phyloP scores from a whole-genome alignment of 1,140 invertebrate species.

The Brachionus manjavacas region DNA sequence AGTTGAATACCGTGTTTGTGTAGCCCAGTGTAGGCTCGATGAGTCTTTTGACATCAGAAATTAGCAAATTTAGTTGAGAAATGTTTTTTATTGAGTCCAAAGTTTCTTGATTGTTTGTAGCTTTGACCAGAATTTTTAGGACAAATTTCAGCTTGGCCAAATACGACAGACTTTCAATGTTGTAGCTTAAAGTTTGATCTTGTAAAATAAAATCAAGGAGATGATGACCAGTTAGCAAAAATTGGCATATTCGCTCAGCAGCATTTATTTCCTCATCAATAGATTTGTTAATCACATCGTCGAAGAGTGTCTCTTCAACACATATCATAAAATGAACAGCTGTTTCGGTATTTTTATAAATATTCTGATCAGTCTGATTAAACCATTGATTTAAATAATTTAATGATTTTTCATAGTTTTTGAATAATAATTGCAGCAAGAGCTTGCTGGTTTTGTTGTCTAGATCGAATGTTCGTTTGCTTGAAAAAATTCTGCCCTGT shows the following conservation, averaged over 20 bases:
- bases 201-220: not conserved
- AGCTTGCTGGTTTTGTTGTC: not conserved
- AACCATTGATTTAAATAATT: conserved; percentile 14
- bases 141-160: conserved; percentile 11
- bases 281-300: not conserved
- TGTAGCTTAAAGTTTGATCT: not conserved
- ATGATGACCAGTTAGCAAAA: not conserved
- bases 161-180: not conserved
- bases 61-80: not conserved
- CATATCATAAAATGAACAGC: not conserved
- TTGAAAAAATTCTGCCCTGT: not conserved
- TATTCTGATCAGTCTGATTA: not conserved
- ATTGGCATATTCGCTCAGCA: not conserved
- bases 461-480: not conserved
- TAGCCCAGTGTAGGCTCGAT: not conserved
- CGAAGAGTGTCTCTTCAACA: not conserved
- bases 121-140: not conserved
- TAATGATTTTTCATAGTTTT: not conserved
- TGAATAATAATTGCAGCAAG: not conserved
- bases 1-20: not conserved
- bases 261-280: not conserved
- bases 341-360: not conserved
- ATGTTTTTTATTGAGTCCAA: not conserved
- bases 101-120: not conserved
- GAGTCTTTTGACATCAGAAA: not conserved